Conservation (phyloP, 2,888 invertebrate species). For the Macrophya annulata region DNA sequence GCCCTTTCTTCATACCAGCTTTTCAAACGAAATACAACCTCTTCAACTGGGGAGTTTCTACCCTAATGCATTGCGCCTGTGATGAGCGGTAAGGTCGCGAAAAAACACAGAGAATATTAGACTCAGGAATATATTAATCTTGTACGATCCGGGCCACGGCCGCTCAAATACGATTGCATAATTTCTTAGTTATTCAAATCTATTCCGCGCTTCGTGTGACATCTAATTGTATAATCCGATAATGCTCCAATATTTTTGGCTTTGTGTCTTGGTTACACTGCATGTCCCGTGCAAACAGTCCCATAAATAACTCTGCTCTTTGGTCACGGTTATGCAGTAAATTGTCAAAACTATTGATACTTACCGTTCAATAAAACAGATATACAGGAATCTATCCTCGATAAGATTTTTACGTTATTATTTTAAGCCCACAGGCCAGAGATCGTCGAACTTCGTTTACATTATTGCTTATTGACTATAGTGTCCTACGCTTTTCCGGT, state of each 20-base stretch:
- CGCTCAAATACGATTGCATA: neutral
- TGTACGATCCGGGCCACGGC: neutral
- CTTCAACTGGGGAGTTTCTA: slow-evolving; percentile 95
- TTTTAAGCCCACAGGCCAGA: neutral
- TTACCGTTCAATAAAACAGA: too few relatives aligned
- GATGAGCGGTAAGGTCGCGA: slow-evolving; percentile 89
- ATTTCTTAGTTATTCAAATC: neutral
- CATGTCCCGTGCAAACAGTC: too few relatives aligned
- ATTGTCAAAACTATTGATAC: too few relatives aligned
- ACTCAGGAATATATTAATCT: neutral
- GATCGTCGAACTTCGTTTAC: neutral
- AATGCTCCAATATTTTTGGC: too few relatives aligned
- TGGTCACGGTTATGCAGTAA: too few relatives aligned
- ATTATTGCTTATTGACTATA: slow-evolving; percentile 10
- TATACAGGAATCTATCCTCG: neutral
- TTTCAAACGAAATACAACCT: slow-evolving; percentile 92
- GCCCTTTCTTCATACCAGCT: slow-evolving; percentile 92
- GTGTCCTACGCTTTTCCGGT: neutral
- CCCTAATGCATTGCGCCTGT: slow-evolving; percentile 95
- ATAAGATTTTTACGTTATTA: neutral
- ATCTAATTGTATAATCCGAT: too few relatives aligned
- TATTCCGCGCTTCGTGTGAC: too few relatives aligned
- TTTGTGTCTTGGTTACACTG: too few relatives aligned
- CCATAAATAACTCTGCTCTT: too few relatives aligned
- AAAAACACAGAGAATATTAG: neutral